Evolutionary conservation across 2,888 invertebrate species (phyloP), one percentile per base, ranked within the genome.

Genomic region (Entomobrya proxima): DNA sequence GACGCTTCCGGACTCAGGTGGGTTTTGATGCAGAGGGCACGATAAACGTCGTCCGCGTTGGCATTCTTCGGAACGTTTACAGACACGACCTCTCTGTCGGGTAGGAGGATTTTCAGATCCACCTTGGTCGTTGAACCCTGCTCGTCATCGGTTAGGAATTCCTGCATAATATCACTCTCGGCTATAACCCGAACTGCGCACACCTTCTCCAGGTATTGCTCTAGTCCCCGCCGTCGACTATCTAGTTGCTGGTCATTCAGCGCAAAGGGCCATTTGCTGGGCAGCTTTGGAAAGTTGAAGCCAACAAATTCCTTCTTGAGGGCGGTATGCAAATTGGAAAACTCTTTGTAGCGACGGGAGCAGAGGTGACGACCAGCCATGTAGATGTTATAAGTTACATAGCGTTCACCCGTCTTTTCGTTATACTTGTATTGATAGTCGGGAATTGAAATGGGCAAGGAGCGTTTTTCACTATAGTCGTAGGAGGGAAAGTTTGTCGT

Each of bases 351-450:
- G 50, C 99, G 94, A 75, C 99, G 94, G 74, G 98, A 98, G 92
- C 99, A 99, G 78, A 99, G 93, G 92, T 99, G 99, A 44, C 99
- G 93, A 0, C 99, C 99, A 6, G 99, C 99, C 98, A 99, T 99
- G 92, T 99, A 98, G 88, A 99, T 98, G 92, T 99, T 99, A 93
- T 97, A 99, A 4, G 94, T 98, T 90, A 98, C 98, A 93, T 95
- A 98, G 90, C 96, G 95, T 91, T 98, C 96, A 76, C 97, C 97
- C 90, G 95, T 95, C 90, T 96, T 93, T 91, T 97, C 97, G 88
- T 97, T 94, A 76, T 90, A 89, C 77, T 88, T 88, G 88, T 96
- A 95, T 91, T 97, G 96, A 92, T 98, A 99, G 93, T 98, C 98
- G 47, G 99, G 99, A 91, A 99, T 96, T 35, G 94, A 93, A 88